Conservation (phyloP, 2,888 invertebrate species). For the Copidosoma aretas region DNA sequence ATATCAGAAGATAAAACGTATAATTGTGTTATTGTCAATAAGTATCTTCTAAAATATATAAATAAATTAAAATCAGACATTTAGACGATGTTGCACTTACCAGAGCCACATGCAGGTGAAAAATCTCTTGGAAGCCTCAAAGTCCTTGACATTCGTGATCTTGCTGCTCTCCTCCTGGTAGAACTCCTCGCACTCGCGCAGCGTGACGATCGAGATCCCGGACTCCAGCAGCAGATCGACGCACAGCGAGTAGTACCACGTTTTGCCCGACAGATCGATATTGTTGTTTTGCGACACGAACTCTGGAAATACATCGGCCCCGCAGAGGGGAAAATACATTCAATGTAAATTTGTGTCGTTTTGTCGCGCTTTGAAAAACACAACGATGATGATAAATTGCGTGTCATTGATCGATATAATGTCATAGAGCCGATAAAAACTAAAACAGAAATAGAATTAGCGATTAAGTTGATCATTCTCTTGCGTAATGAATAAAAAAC, state of each 20-base stretch:
- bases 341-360: background rate
- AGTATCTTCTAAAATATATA: too few relatives aligned
- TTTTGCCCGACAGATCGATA: conserved; percentile 63
- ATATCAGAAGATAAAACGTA: background rate
- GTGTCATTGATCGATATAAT: too few relatives aligned
- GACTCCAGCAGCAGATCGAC: conserved; percentile 69
- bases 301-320: too few relatives aligned
- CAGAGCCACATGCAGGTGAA: conserved; percentile 70
- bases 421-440: too few relatives aligned
- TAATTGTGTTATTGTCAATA: too few relatives aligned
- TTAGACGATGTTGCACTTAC: conserved; percentile 55
- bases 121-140: conserved; percentile 66
- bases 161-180: conserved; percentile 66
- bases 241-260: conserved; percentile 70
- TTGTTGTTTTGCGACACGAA: conserved; percentile 43
- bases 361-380: too few relatives aligned
- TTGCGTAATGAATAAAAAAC: too few relatives aligned
- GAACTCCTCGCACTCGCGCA: conserved; percentile 65
- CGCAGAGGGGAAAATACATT: too few relatives aligned
- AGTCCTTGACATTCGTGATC: conserved; percentile 61
- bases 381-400: too few relatives aligned
- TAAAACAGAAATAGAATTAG: too few relatives aligned
- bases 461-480: too few relatives aligned
- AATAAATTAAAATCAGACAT: too few relatives aligned
- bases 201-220: conserved; percentile 66